phyloP scores from a whole-genome alignment of 2,888 invertebrate genomes.

The Microdon myrmicae region DNA sequence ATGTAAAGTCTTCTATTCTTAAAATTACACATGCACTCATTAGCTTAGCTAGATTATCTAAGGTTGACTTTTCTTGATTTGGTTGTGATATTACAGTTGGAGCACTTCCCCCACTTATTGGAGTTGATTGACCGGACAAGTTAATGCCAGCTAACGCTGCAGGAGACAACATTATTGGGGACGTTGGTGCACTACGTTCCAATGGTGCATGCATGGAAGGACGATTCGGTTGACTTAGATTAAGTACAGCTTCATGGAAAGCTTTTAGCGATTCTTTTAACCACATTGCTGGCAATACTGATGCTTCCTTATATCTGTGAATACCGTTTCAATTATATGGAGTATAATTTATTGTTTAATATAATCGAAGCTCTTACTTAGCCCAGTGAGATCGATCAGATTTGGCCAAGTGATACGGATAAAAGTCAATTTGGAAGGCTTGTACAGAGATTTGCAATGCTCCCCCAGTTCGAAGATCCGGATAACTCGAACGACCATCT shows the following conservation, averaged over 20 bases:
- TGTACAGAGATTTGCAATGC: constrained; percentile 91
- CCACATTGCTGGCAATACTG: constrained; percentile 86
- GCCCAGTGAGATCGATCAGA: constrained; percentile 92
- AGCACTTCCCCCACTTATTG: constrained; percentile 54
- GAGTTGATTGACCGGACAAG: constrained; percentile 52
- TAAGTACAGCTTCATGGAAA: constrained; percentile 81
- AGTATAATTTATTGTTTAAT: background rate
- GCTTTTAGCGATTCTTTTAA: constrained; percentile 83
- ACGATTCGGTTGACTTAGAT: constrained; percentile 75
- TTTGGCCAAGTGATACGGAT: constrained; percentile 94
- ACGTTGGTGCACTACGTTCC: constrained; percentile 63
- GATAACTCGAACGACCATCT: constrained; percentile 87
- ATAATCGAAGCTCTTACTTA: constrained; percentile 67
- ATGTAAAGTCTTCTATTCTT: constrained; percentile 89
- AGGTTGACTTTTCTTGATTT: constrained; percentile 71
- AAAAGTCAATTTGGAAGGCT: constrained; percentile 90
- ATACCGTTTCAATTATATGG: background rate
- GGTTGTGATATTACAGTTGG: constrained; percentile 69
- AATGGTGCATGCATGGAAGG: constrained; percentile 65
- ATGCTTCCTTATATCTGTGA: constrained; percentile 77
- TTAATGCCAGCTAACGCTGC: constrained; percentile 53
- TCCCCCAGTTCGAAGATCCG: constrained; percentile 87
- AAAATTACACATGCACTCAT: constrained; percentile 93
- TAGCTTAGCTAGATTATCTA: constrained; percentile 82
- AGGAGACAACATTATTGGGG: constrained; percentile 60